These are phyloP conservation scores for Clarias fuscus DNA, from an alignment of 2,797 vertebrate genomes.

Conservation along the genomic window DNA sequence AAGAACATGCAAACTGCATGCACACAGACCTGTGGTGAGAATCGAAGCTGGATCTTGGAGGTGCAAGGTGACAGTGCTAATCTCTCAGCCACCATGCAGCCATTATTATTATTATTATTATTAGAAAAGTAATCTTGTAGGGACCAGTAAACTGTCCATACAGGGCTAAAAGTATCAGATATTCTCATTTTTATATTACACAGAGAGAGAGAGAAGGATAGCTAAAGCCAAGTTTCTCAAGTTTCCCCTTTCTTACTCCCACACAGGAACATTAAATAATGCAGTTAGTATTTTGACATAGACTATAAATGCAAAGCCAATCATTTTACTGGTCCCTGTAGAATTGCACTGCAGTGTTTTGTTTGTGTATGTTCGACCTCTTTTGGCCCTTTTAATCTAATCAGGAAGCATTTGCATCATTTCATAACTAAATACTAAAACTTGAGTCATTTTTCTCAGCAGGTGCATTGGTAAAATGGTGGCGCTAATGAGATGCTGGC, in stretches of 20 bases:
- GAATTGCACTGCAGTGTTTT: not conserved
- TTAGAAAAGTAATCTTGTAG: not conserved
- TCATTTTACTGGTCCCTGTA: not conserved
- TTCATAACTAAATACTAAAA: not conserved
- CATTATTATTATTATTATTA: not conserved
- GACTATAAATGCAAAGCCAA: not conserved
- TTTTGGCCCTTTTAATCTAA: not conserved
- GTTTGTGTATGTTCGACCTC: not conserved
- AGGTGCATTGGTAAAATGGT: constrained; percentile 20
- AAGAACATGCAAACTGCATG: too few relatives aligned
- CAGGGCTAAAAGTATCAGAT: not conserved
- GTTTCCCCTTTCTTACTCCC: not conserved
- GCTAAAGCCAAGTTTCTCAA: constrained; percentile 7
- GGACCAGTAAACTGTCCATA: not conserved
- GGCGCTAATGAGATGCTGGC: constrained; percentile 1
- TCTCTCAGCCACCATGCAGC: too few relatives aligned
- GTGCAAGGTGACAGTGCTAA: too few relatives aligned
- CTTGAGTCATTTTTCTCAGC: constrained; percentile 19
- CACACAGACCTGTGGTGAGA: too few relatives aligned
- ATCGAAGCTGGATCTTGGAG: too few relatives aligned
- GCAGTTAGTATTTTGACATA: not conserved
- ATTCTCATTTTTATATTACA: not conserved
- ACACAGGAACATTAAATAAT: not conserved
- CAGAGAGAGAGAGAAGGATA: constrained; percentile 19
- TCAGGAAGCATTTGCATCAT: not conserved